Base-by-base conservation (phyloP, 1,140 invertebrate species). In the Radopholus similis region DNA sequence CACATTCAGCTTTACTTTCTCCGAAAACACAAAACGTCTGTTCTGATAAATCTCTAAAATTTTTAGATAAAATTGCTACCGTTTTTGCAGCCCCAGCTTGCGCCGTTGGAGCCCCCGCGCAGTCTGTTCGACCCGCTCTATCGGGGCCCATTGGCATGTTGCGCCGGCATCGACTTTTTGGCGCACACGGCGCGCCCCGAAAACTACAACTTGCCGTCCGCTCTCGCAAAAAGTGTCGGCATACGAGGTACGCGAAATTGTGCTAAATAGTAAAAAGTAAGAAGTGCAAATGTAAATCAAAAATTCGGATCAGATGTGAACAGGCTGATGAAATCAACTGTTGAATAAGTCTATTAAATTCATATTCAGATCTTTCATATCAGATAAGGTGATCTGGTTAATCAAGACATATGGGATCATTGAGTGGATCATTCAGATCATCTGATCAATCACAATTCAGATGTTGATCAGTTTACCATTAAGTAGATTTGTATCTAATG, bases 91-190 rank as follows among this genome's bases (percentile, higher is more conserved):
- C 26, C 57, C 6, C 63, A 44, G 35, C 21, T 64, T 40, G 49
- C 49, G 42, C 23, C 62, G 18, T 51, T 68, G 34, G 66, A 68
- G 34, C 66, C 64, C 9, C 62, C 66, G 4, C 60, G 35, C 23
- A 68, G 66, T 67, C 26, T 68, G 34, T 68, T 68, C 42, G 66
- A 68, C 28, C 66, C 66, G 9, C 51, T 44, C 11, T 68, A 68
- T 32, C 51, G n/a, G n/a, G n/a, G n/a, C 34, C n/a, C 51, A 54
- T 32, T 34, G 35, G 35, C 35, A 13, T 18, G 30, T n/a, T n/a
- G 13, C 49, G 28, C 34, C 49, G 34, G 28, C 49, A 23, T 15
- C 49, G 34, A 53, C 18, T 32, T 32, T 54, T 3, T 18, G n/a
- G n/a, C n/a, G n/a, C n/a, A n/a, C n/a, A 21, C 58, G 51, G 34